Evolutionary conservation across 2,797 vertebrate genomes (phyloP).

Genomic region (Cossypha niveicapilla): DNA sequence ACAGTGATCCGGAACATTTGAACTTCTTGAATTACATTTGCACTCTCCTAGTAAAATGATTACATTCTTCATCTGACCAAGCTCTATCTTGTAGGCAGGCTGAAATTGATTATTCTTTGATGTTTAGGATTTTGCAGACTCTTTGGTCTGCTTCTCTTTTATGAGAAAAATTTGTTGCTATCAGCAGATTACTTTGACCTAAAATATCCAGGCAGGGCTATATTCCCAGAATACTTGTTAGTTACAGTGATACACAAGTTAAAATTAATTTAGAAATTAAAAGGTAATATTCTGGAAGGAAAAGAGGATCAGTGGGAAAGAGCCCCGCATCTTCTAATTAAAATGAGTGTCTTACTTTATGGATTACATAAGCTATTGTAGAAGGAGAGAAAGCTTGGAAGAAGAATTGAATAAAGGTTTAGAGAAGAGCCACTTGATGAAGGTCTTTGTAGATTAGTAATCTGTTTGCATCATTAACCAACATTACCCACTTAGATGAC

Average conservation of each 20-base stretch:
- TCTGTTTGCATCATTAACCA: neutral
- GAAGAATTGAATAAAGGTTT: neutral
- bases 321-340: neutral
- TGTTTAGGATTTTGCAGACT: neutral
- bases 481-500: neutral
- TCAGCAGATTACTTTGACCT: neutral
- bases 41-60: neutral
- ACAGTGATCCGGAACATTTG: neutral
- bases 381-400: neutral
- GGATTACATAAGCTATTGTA: neutral
- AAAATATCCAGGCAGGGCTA: neutral
- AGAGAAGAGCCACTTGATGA: neutral
- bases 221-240: constrained; percentile 20
- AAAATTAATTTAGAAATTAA: constrained; percentile 4
- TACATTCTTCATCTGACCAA: neutral
- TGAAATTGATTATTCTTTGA: neutral
- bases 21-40: neutral
- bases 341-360: neutral
- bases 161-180: neutral
- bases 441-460: neutral
- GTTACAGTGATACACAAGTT: neutral
- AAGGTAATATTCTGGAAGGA: constrained; percentile 3
- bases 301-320: neutral
- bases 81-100: neutral
- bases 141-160: neutral